Conservation (phyloP, 2,797 vertebrate species). For the Sebastes oblongus region DNA sequence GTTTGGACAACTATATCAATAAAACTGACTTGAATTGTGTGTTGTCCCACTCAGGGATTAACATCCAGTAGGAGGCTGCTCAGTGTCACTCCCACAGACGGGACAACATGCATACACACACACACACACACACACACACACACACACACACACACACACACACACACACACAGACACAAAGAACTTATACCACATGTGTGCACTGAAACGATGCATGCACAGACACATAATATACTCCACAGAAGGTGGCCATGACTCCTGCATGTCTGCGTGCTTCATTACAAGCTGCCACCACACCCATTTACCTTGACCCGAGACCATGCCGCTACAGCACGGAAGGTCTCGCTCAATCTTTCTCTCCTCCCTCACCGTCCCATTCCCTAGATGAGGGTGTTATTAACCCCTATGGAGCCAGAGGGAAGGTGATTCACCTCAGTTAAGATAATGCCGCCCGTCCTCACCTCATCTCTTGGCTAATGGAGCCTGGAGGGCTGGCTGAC, state of each 20-base stretch:
- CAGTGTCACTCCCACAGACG: slow-evolving; percentile 9
- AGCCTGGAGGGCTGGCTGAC: slow-evolving; percentile 58
- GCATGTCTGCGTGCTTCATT: slow-evolving; percentile 47
- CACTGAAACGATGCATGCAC: slow-evolving; percentile 25
- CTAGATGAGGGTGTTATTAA: slow-evolving; percentile 63
- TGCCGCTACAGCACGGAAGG: background rate
- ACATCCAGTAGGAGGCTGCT: slow-evolving; percentile 26
- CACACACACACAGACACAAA: background rate
- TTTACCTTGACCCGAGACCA: slow-evolving; percentile 62
- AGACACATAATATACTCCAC: slow-evolving; percentile 8
- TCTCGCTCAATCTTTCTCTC: background rate
- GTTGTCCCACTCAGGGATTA: background rate
- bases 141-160: background rate
- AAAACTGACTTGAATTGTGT: slow-evolving; percentile 9
- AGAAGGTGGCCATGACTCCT: slow-evolving; percentile 49
- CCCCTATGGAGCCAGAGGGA: slow-evolving; percentile 55
- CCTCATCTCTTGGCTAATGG: slow-evolving; percentile 74
- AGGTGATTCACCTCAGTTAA: slow-evolving; percentile 71
- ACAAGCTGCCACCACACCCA: slow-evolving; percentile 37
- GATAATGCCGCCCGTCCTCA: slow-evolving; percentile 65
- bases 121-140: background rate
- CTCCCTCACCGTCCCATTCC: slow-evolving; percentile 28
- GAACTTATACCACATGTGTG: background rate
- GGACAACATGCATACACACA: background rate
- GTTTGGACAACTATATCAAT: background rate